Conservation (phyloP, 2,888 invertebrate species). For the Hemithea aestivaria region DNA sequence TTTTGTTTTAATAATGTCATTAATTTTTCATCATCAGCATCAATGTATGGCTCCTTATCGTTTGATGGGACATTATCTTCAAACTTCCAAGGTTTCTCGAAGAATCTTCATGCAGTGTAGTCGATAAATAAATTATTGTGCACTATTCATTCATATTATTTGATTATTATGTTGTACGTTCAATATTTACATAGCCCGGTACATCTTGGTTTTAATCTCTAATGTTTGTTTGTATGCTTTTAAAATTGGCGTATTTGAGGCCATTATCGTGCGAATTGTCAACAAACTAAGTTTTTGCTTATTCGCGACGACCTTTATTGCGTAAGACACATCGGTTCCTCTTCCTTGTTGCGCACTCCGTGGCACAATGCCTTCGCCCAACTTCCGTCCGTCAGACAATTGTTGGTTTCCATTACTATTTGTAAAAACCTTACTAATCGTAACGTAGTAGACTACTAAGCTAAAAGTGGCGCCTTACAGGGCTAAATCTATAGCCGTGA, state of each 20-base stretch:
- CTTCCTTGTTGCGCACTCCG: constrained; percentile 55
- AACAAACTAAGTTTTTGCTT: constrained; percentile 48
- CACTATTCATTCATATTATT: no score
- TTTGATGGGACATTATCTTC: constrained; percentile 5
- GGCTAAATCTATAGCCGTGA: no score
- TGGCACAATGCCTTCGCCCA: constrained; percentile 41
- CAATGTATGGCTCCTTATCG: no score
- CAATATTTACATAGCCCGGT: no score
- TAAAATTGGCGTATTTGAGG: constrained; percentile 21
- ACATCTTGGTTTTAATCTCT: constrained; percentile 11
- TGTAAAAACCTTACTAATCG: constrained; percentile 18
- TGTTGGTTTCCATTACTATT: constrained; percentile 23
- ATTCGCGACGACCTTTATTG: constrained; percentile 53
- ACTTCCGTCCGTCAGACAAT: constrained; percentile 51
- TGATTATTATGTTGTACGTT: no score
- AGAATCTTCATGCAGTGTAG: no score
- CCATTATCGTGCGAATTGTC: constrained; percentile 41
- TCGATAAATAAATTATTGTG: no score
- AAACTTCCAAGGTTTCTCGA: no score
- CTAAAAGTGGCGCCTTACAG: constrained; percentile 13
- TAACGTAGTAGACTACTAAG: constrained; percentile 10
- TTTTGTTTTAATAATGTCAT: no score
- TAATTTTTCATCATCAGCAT: no score
- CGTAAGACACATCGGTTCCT: constrained; percentile 64
- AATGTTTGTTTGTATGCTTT: constrained; percentile 11